A percentile compares a stretch with the other conserved stretches of the same genome.
These are phyloP conservation scores for Vultur gryphus DNA, from an alignment of 2,797 vertebrate genomes.

Conservation along the genomic window DNA sequence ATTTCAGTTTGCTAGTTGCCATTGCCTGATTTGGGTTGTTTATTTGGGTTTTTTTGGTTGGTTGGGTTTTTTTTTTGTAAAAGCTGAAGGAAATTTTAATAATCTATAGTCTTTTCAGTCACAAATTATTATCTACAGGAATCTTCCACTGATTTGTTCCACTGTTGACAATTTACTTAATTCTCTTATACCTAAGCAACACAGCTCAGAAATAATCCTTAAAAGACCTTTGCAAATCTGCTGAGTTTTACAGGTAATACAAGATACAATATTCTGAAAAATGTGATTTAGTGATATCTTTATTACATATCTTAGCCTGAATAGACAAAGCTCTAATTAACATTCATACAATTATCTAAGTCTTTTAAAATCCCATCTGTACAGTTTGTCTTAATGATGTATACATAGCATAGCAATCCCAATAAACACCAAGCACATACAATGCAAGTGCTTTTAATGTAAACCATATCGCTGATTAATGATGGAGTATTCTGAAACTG, in stretches of 20 bases:
- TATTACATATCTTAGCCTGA: not conserved
- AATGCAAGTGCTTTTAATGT: slow-evolving; percentile 19
- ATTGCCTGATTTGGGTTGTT: not conserved
- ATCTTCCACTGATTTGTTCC: not conserved
- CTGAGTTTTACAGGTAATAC: not conserved
- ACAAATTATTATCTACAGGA: not conserved
- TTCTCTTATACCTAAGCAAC: not conserved
- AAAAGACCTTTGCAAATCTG: not conserved
- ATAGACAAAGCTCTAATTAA: slow-evolving; percentile 45
- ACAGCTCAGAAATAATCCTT: not conserved
- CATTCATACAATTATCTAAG: slow-evolving; percentile 45
- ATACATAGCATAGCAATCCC: not conserved
- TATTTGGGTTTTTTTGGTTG: not conserved
- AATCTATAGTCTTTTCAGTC: not conserved
- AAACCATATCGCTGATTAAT: not conserved
- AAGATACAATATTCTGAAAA: not conserved
- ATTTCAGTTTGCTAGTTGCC: not conserved
- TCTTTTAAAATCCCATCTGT: slow-evolving; percentile 51
- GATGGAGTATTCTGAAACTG: not conserved
- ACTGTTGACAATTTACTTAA: not conserved
- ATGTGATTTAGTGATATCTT: not conserved
- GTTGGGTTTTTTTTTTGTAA: not conserved
- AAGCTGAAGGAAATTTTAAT: not conserved
- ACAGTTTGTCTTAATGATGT: slow-evolving; percentile 43
- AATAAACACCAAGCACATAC: slow-evolving; percentile 16